Evolutionary conservation across 1,140 invertebrate genomes (phyloP).

Genomic region (Cherax quadricarinatus): DNA sequence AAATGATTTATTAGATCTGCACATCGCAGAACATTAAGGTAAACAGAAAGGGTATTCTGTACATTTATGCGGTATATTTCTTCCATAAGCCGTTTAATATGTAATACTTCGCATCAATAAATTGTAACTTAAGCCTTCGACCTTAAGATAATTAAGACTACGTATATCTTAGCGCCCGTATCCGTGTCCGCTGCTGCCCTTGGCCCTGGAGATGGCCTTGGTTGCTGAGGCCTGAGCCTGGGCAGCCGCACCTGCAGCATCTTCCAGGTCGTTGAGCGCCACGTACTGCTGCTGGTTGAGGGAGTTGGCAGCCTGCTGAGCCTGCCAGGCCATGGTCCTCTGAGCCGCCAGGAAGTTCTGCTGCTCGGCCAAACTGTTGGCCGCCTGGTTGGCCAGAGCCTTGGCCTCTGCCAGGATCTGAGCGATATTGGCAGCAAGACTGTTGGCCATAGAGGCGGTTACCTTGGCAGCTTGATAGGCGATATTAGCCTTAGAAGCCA

Average conservation of each 20-base stretch:
- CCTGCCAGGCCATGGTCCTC: slow-evolving; percentile 17
- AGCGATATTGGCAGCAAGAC: not conserved
- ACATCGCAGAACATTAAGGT: not conserved
- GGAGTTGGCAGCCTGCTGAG: slow-evolving; percentile 11
- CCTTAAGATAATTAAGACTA: not conserved
- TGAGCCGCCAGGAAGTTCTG: slow-evolving; percentile 12
- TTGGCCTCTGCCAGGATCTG: not conserved
- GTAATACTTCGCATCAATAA: not conserved
- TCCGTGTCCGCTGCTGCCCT: not conserved
- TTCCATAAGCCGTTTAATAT: not conserved
- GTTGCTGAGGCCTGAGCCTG: slow-evolving; percentile 1
- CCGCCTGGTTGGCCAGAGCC: slow-evolving; percentile 12
- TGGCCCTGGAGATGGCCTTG: slow-evolving; percentile 14
- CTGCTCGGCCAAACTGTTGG: not conserved
- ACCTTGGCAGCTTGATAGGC: not conserved
- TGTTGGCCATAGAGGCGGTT: not conserved
- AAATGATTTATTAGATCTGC: not conserved
- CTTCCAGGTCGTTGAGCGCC: slow-evolving; percentile 8
- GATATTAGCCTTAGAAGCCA: not conserved
- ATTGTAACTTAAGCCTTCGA: not conserved
- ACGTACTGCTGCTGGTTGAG: slow-evolving; percentile 12
- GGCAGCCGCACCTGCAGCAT: not conserved
- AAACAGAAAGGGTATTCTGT: not conserved
- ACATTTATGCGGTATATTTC: not conserved
- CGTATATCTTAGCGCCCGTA: not conserved